These are phyloP conservation scores for Drosophila ohnishii DNA, from an alignment of 1,140 invertebrate genomes.

Conservation along the genomic window DNA sequence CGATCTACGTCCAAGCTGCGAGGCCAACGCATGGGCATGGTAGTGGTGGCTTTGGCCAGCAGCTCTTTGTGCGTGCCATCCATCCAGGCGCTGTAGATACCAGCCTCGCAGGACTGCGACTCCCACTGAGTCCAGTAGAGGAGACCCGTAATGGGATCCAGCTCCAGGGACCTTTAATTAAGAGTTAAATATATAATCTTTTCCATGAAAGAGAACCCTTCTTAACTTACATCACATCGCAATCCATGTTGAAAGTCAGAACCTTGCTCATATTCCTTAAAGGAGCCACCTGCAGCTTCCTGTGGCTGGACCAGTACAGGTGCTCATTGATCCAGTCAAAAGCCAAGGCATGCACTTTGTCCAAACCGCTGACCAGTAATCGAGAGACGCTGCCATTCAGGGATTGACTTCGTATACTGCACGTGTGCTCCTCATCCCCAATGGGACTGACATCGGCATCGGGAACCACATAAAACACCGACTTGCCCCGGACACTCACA, in stretches of 20 bases:
- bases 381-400: constrained; percentile 78
- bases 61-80: constrained; percentile 88
- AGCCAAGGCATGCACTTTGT: constrained; percentile 84
- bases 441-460: constrained; percentile 7
- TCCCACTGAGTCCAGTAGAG: constrained; percentile 92
- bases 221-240: constrained; percentile 63
- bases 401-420: constrained; percentile 58
- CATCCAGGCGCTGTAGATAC: constrained; percentile 89
- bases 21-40: constrained; percentile 88
- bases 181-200: no score
- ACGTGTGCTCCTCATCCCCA: constrained; percentile 25
- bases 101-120: constrained; percentile 65
- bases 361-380: constrained; percentile 82
- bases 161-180: constrained; percentile 59
- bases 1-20: constrained; percentile 94
- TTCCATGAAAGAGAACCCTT: no score
- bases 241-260: constrained; percentile 56
- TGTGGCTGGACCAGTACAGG: constrained; percentile 90
- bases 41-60: constrained; percentile 84
- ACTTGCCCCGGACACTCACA: constrained; percentile 86
- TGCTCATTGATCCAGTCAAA: constrained; percentile 92
- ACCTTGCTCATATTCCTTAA: constrained; percentile 62
- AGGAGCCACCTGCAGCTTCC: constrained; percentile 69
- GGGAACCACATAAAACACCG: constrained; percentile 86
- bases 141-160: constrained; percentile 79